Conservation (phyloP, 2,113 vertebrate species). For the Halichoeres trimaculatus region DNA sequence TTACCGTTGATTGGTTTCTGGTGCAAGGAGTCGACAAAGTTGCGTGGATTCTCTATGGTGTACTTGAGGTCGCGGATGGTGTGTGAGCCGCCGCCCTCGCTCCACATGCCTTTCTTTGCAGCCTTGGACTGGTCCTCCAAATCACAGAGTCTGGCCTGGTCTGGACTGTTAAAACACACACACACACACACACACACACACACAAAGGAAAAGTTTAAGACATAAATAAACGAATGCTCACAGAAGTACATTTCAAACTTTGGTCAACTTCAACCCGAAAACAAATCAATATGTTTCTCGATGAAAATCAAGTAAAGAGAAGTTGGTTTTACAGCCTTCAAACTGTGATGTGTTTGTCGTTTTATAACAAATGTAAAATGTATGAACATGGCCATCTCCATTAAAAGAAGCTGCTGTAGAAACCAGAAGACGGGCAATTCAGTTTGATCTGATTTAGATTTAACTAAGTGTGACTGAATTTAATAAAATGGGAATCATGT, state of each 20-base stretch:
- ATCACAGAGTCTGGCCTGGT: constrained; percentile 92
- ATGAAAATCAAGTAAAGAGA: too few species aligned
- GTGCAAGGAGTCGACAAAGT: constrained; percentile 96
- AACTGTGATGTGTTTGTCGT: too few species aligned
- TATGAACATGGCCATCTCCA: too few species aligned
- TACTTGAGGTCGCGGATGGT: constrained; percentile 95
- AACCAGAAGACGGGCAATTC: background rate
- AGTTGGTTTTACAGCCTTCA: too few species aligned
- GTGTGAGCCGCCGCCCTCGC: constrained; percentile 89
- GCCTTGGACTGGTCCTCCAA: constrained; percentile 92
- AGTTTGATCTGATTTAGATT: background rate
- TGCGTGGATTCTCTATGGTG: constrained; percentile 93
- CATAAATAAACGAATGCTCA: constrained; percentile 1
- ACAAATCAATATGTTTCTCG: too few species aligned
- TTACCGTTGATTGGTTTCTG: constrained; percentile 97
- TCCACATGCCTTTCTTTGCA: constrained; percentile 93
- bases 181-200: constrained; percentile 31
- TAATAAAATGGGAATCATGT: too few species aligned
- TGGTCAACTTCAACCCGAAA: background rate
- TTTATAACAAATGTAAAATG: too few species aligned
- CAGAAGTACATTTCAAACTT: background rate
- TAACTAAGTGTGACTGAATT: background rate
- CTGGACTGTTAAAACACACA: constrained; percentile 82
- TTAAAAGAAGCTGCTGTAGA: too few species aligned
- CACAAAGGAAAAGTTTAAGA: constrained; percentile 6